Percentiles rank a stretch among this genome's conserved stretches.
Conservation (phyloP, 1,140 invertebrate genomes). For the Ostrea denselamellosa region DNA sequence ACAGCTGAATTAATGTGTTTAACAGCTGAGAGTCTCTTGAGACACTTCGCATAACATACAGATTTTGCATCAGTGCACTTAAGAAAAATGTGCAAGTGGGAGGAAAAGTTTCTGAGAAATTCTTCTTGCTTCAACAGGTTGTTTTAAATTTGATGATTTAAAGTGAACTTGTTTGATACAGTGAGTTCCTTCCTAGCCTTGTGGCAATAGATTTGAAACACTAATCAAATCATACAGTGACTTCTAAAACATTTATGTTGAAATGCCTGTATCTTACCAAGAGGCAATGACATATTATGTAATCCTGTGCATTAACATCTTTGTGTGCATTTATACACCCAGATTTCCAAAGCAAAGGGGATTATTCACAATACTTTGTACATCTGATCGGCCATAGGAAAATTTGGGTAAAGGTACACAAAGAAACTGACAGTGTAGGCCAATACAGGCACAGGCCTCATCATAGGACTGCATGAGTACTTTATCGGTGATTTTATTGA, state of each 20-base stretch:
- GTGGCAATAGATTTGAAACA: no score
- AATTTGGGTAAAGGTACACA: neutral
- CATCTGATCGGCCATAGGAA: neutral
- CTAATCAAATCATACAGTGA: no score
- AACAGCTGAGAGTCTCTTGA: neutral
- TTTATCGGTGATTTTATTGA: slow-evolving; percentile 34
- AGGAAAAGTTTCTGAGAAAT: neutral
- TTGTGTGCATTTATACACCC: neutral
- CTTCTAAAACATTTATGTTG: no score
- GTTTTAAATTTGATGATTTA: no score
- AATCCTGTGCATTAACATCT: neutral
- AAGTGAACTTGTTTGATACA: no score
- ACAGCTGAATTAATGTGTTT: slow-evolving; percentile 12
- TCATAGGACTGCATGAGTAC: neutral
- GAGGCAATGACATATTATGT: neutral
- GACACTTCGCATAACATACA: neutral
- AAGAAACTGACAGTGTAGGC: neutral
- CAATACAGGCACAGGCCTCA: neutral
- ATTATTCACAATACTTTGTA: neutral
- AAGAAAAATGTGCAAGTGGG: neutral
- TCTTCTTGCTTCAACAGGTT: no score
- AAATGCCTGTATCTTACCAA: neutral
- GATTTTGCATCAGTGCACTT: neutral
- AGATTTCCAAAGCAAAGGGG: neutral
- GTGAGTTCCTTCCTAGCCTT: no score